These are phyloP conservation scores for Anaspis maculata DNA, from an alignment of 2,888 invertebrate species.

Conservation along the genomic window DNA sequence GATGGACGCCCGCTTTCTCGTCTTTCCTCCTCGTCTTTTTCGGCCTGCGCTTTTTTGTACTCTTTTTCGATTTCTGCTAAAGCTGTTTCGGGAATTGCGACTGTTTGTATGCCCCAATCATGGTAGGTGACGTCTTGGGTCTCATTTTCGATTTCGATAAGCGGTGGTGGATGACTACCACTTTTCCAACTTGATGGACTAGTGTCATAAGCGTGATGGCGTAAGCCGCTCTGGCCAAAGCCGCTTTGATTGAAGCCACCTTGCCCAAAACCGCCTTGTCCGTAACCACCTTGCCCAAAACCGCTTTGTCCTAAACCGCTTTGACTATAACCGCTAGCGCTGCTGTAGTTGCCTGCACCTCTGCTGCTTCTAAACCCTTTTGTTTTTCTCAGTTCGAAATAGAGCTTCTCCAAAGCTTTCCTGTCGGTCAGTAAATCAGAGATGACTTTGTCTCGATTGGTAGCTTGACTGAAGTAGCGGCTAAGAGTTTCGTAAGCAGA, in stretches of 20 bases:
- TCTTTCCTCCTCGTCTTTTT: conserved; percentile 42
- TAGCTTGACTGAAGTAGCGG: conserved; percentile 57
- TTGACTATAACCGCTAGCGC: too few relatives aligned
- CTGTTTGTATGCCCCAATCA: conserved; percentile 51
- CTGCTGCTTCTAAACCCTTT: conserved; percentile 46
- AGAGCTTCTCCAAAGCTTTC: conserved; percentile 62
- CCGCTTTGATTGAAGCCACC: background rate
- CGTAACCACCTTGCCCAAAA: too few relatives aligned
- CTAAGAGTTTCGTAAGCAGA: conserved; percentile 58
- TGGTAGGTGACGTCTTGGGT: conserved; percentile 45
- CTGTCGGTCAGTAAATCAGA: conserved; percentile 66
- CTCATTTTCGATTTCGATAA: conserved; percentile 59
- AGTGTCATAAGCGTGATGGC: background rate
- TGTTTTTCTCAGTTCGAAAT: conserved; percentile 63
- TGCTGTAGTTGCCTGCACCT: conserved; percentile 9
- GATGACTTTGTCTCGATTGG: conserved; percentile 60
- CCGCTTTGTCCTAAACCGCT: background rate
- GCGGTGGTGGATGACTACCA: conserved; percentile 48
- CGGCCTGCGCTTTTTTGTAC: conserved; percentile 37
- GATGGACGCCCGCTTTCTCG: conserved; percentile 29
- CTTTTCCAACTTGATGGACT: too few relatives aligned
- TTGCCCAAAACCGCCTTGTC: too few relatives aligned
- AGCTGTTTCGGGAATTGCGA: conserved; percentile 50
- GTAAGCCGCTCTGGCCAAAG: conserved; percentile 1
- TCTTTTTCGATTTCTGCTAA: conserved; percentile 45